Conservation (phyloP, 2,888 invertebrate genomes). For the Junonia oenone region DNA sequence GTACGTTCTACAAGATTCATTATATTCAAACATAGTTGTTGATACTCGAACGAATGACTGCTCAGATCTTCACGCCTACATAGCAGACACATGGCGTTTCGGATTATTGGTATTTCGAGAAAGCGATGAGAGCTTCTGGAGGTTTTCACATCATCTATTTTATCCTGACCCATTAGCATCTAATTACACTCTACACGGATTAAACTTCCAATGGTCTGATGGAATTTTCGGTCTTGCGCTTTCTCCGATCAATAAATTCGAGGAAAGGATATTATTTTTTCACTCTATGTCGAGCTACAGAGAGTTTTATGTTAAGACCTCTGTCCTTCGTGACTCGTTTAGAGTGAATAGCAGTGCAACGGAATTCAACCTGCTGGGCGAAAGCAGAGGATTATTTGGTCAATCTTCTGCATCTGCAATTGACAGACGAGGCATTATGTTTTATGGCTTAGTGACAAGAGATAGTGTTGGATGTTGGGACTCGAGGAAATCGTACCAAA, state of each 20-base stretch:
- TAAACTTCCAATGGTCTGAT: slow-evolving; percentile 90
- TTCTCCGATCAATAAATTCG: slow-evolving; percentile 70
- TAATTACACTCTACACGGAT: slow-evolving; percentile 85
- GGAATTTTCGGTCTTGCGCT: slow-evolving; percentile 88
- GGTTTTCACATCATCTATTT: slow-evolving; percentile 83
- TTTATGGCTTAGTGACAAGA: slow-evolving; percentile 87
- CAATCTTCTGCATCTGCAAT: slow-evolving; percentile 88
- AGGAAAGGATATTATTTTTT: slow-evolving; percentile 85
- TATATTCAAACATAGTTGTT: slow-evolving; percentile 84
- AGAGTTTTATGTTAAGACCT: slow-evolving; percentile 86
- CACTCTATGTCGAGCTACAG: slow-evolving; percentile 90
- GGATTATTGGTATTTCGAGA: slow-evolving; percentile 82
- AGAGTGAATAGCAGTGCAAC: slow-evolving; percentile 49
- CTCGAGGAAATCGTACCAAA: slow-evolving; percentile 83
- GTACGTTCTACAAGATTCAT: slow-evolving; percentile 82
- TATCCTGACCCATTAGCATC: slow-evolving; percentile 86
- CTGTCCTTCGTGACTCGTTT: slow-evolving; percentile 81
- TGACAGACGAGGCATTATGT: slow-evolving; percentile 86
- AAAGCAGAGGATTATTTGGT: slow-evolving; percentile 79
- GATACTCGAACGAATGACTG: slow-evolving; percentile 82
- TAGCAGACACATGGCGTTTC: slow-evolving; percentile 85
- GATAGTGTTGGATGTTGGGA: slow-evolving; percentile 91
- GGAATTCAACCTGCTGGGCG: slow-evolving; percentile 59
- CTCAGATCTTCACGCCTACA: slow-evolving; percentile 82
- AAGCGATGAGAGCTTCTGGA: slow-evolving; percentile 79